phyloP scores from a whole-genome alignment of 2,113 vertebrate genomes.

The Carassius carassius region DNA sequence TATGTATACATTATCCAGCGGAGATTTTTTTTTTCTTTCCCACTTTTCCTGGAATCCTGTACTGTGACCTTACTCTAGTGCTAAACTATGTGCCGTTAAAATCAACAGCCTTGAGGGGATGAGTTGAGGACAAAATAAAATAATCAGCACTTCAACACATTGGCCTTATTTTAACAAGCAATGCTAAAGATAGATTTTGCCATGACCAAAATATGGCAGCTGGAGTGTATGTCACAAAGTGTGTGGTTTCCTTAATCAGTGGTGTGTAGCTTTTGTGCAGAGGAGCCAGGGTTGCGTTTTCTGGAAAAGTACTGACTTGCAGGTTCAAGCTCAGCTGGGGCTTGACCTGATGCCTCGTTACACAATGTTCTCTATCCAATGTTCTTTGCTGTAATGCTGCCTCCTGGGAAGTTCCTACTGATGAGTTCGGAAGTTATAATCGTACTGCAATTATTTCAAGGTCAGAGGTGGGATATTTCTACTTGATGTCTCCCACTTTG shows the following conservation, averaged over 20 bases:
- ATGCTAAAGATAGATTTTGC: slow-evolving; percentile 68
- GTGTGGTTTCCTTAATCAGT: slow-evolving; percentile 67
- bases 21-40: slow-evolving; percentile 49
- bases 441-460: background rate
- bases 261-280: slow-evolving; percentile 54
- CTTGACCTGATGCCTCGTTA: slow-evolving; percentile 2
- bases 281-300: slow-evolving; percentile 45
- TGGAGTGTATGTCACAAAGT: slow-evolving; percentile 55
- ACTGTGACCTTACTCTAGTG: slow-evolving; percentile 63
- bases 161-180: slow-evolving; percentile 65
- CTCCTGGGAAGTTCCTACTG: background rate
- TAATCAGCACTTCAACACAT: slow-evolving; percentile 61
- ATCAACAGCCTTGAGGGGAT: slow-evolving; percentile 63
- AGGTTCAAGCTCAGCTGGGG: slow-evolving; percentile 30
- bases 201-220: slow-evolving; percentile 60
- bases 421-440: background rate
- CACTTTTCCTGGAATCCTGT: slow-evolving; percentile 70
- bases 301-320: slow-evolving; percentile 46
- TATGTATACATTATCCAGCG: background rate
- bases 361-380: slow-evolving; percentile 37
- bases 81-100: slow-evolving; percentile 71
- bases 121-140: slow-evolving; percentile 49
- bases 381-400: background rate
- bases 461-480: background rate
- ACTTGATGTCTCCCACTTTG: background rate